A percentile compares a stretch with the other conserved stretches of the same genome.
phyloP scores from a whole-genome alignment of 2,888 invertebrate species.

The Melinaea menophilus region DNA sequence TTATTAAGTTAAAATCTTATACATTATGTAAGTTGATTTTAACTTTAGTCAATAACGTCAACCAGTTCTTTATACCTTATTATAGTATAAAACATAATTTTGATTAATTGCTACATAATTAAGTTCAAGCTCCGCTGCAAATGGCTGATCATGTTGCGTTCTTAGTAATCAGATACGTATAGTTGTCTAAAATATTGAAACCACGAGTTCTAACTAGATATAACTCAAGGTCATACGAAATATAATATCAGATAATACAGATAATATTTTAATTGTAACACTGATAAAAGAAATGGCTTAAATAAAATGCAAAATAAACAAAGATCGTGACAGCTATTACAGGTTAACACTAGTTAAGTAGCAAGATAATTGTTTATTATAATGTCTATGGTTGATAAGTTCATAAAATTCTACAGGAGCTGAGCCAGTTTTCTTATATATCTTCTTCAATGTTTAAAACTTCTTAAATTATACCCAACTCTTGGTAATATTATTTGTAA shows the following conservation, averaged over 20 bases:
- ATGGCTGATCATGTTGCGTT: conserved; percentile 26
- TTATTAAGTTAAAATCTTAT: not conserved
- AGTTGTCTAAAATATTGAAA: not conserved
- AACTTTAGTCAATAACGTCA: too few relatives aligned
- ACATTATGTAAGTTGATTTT: too few relatives aligned
- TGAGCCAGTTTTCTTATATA: conserved; percentile 31
- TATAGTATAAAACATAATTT: conserved; percentile 29
- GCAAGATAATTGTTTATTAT: conserved; percentile 11
- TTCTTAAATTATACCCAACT: conserved; percentile 59
- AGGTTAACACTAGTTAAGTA: too few relatives aligned
- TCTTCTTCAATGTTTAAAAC: conserved; percentile 42
- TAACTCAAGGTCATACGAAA: too few relatives aligned
- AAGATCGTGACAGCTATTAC: too few relatives aligned
- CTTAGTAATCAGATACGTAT: conserved; percentile 18
- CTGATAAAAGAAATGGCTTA: too few relatives aligned
- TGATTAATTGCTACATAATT: conserved; percentile 40
- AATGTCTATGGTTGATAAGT: conserved; percentile 11
- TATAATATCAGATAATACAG: not conserved
- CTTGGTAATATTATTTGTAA: conserved; percentile 66
- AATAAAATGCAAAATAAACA: too few relatives aligned
- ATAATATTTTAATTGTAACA: not conserved
- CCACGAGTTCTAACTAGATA: not conserved
- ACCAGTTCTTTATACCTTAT: conserved; percentile 14
- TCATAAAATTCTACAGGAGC: conserved; percentile 10
- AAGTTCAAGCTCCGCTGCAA: conserved; percentile 27